Conservation (phyloP, 1,140 invertebrate species). For the Mya arenaria region DNA sequence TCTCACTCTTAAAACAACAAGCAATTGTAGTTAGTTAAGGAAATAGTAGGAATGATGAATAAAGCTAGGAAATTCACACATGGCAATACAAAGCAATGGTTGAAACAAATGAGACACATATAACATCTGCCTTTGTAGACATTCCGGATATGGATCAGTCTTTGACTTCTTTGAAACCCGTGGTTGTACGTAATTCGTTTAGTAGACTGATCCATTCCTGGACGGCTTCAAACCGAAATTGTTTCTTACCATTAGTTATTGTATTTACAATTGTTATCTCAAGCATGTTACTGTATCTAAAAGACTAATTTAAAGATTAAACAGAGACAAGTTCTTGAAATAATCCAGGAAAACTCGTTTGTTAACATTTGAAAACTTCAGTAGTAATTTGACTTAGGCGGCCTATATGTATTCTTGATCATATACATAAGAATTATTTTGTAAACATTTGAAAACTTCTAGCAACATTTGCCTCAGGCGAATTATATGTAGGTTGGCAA, state of each 20-base stretch:
- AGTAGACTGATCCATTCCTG: slow-evolving; percentile 23
- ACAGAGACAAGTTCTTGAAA: background rate
- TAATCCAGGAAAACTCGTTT: background rate
- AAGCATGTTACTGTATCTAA: background rate
- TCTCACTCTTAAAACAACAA: no score
- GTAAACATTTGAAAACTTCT: no score
- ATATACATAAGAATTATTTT: no score
- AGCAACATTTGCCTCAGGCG: no score
- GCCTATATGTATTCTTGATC: background rate
- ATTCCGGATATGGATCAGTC: slow-evolving; percentile 10
- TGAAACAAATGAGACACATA: background rate
- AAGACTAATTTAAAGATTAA: slow-evolving; percentile 1
- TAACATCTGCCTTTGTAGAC: background rate
- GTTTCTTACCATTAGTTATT: no score
- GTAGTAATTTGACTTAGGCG: background rate
- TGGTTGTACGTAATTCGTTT: background rate
- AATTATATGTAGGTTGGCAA: no score
- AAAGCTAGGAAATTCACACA: no score
- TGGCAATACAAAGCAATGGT: no score
- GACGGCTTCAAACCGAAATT: background rate
- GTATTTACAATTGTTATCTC: background rate
- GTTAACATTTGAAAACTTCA: slow-evolving; percentile 5
- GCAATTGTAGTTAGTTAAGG: no score
- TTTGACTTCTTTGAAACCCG: background rate
- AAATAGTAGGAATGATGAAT: no score